A percentile compares a stretch with the other conserved stretches of the same genome.
These are phyloP conservation scores for Stictocephala bisonia DNA, from an alignment of 2,888 invertebrate species.

Conservation along the genomic window DNA sequence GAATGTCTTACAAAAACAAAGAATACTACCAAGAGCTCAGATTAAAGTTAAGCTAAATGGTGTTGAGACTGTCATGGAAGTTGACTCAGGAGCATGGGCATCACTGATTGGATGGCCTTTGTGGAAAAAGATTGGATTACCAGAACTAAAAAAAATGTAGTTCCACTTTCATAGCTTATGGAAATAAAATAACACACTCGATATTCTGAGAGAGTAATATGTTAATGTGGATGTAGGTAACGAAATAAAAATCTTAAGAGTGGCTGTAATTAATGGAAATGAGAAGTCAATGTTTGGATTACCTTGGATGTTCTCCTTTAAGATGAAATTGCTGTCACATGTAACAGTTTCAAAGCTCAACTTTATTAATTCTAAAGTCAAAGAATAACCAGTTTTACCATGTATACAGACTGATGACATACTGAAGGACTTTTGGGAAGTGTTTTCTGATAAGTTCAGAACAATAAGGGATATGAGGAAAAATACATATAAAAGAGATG, in stretches of 20 bases:
- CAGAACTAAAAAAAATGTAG: neutral
- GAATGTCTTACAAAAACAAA: too few relatives aligned
- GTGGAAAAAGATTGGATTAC: neutral
- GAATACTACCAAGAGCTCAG: neutral
- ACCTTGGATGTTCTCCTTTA: neutral
- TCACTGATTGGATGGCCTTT: neutral
- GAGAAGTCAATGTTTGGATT: conserved; percentile 14
- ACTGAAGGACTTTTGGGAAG: neutral
- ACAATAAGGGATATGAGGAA: neutral
- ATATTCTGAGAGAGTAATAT: conserved; percentile 1
- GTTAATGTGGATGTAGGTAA: neutral
- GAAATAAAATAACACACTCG: neutral
- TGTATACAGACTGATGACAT: too few relatives aligned
- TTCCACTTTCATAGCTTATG: conserved; percentile 8
- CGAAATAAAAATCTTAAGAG: neutral
- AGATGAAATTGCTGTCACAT: neutral
- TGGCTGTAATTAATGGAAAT: neutral
- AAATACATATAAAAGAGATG: neutral
- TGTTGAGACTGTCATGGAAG: neutral
- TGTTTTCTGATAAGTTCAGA: conserved; percentile 3
- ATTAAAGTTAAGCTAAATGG: neutral
- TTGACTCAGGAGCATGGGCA: neutral
- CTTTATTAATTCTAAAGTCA: too few relatives aligned
- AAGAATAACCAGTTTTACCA: too few relatives aligned
- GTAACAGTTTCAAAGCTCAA: too few relatives aligned